Base-by-base conservation (phyloP, 2,888 invertebrate species). In the Drosophila falleni region DNA sequence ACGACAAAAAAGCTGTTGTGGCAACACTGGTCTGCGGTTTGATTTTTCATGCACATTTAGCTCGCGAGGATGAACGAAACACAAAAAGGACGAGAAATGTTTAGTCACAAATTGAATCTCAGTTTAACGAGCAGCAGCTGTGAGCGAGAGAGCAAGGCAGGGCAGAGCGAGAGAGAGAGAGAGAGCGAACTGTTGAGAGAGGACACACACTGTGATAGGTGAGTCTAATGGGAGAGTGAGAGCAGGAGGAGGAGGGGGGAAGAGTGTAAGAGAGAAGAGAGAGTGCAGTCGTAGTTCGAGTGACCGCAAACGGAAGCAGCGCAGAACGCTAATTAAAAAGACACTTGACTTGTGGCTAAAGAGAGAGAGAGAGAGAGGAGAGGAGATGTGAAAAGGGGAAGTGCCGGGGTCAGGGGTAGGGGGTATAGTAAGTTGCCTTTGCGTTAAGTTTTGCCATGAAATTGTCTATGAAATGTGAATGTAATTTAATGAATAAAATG, bases 301-400 rank as follows among this genome's bases (percentile, higher is more conserved):
- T 85, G 89, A 78, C 53, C 44, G 46, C 74, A 64, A 69, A 58
- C 74, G 74, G 74, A 74, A 74, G 71, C 86, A 70, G 70, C 68
- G 67, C 72, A 87, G 82, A 89, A 90, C 90, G 91, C 90, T 90
- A 90, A 90, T 90, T 90, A 90, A 90, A 85, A 90, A 89, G 86
- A 79, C 78, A 87, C 90, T 90, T 87, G 78, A 90, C 64, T 66
- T 50, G 46, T 33, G n/a, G 9, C 15, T n/a, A 10, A 16, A 6
- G 23, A 19, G 31, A 3, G 9, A 31, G 31, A 31, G 31, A 31
- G 31, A 31, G 31, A 31, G 31, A 31, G 31, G 9, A 8, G 31
- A 31, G 10, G 31, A 29, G 29, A 29, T 29, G 26, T 2, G 26
- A 6, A 26, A 29, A 11, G 23, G 3, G 6, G 6, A 11, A 1